phyloP scores from a whole-genome alignment of 2,888 invertebrate genomes.

The Chymomyza procnemis region DNA sequence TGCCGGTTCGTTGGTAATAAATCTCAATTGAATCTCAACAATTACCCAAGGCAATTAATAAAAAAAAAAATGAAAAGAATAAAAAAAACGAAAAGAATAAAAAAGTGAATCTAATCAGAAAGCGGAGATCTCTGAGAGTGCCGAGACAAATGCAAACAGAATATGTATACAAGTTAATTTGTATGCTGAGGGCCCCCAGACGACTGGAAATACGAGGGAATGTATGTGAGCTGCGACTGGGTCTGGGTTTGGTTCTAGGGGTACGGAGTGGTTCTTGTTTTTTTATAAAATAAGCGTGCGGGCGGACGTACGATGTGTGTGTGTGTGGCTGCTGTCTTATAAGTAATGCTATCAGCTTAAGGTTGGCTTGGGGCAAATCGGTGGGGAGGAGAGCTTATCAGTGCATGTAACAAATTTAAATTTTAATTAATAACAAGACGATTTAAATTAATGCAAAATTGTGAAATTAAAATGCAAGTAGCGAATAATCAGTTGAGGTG shows the following conservation, averaged over 20 bases:
- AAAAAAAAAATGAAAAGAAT: slow-evolving; percentile 29
- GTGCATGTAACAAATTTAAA: not conserved
- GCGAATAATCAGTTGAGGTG: not conserved
- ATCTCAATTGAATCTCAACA: slow-evolving; percentile 58
- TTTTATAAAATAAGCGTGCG: not conserved
- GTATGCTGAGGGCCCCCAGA: slow-evolving; percentile 46
- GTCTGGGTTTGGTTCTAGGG: too few relatives aligned
- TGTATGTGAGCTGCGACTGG: not conserved
- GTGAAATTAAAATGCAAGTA: not conserved
- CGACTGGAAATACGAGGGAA: slow-evolving; percentile 5
- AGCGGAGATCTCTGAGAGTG: not conserved
- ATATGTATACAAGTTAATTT: slow-evolving; percentile 48
- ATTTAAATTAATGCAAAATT: not conserved
- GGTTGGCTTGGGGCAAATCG: not conserved
- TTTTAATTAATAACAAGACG: not conserved
- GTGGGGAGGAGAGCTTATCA: not conserved
- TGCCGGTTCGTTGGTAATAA: slow-evolving; percentile 28
- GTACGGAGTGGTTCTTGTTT: not conserved
- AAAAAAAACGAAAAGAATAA: slow-evolving; percentile 16
- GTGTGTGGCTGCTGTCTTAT: too few relatives aligned
- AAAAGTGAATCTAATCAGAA: not conserved
- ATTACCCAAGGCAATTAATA: slow-evolving; percentile 48
- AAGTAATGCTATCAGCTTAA: not conserved
- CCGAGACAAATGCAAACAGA: not conserved
- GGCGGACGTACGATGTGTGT: too few relatives aligned